Percentiles rank a stretch among this genome's conserved stretches.
phyloP scores from a whole-genome alignment of 2,113 vertebrate species.

The Lynx canadensis region DNA sequence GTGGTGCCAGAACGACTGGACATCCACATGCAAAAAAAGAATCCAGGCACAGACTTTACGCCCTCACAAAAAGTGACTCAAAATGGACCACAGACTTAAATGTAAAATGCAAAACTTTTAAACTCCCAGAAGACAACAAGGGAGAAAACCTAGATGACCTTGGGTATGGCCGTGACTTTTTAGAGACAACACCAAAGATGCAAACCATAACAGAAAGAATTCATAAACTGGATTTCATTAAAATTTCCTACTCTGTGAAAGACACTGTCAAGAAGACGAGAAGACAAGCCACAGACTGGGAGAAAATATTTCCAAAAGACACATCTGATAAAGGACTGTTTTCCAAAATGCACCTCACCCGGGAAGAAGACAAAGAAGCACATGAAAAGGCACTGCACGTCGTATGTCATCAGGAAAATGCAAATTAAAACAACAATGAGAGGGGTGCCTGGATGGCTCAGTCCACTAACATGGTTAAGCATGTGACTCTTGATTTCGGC shows the following conservation, averaged over 20 bases:
- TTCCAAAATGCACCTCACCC: not conserved
- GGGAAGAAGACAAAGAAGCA: not conserved
- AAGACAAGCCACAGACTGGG: not conserved
- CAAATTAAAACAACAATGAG: not conserved
- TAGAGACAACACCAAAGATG: not conserved
- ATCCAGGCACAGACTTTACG: not conserved
- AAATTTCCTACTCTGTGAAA: not conserved
- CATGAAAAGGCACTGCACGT: not conserved
- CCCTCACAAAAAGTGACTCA: not conserved
- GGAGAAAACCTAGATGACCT: not conserved
- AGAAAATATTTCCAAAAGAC: not conserved
- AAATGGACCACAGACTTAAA: not conserved
- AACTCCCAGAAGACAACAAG: not conserved
- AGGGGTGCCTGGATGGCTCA: too few relatives aligned
- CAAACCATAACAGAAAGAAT: not conserved
- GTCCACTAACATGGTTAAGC: too few relatives aligned
- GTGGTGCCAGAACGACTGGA: not conserved
- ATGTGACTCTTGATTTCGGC: too few relatives aligned
- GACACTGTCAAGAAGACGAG: not conserved
- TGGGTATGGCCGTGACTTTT: not conserved
- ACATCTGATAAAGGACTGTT: not conserved
- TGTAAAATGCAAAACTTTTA: not conserved
- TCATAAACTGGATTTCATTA: not conserved
- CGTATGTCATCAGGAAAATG: not conserved
- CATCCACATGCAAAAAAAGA: not conserved